These are phyloP conservation scores for Corvus hawaiiensis DNA, from an alignment of 2,113 vertebrate species.

Conservation along the genomic window DNA sequence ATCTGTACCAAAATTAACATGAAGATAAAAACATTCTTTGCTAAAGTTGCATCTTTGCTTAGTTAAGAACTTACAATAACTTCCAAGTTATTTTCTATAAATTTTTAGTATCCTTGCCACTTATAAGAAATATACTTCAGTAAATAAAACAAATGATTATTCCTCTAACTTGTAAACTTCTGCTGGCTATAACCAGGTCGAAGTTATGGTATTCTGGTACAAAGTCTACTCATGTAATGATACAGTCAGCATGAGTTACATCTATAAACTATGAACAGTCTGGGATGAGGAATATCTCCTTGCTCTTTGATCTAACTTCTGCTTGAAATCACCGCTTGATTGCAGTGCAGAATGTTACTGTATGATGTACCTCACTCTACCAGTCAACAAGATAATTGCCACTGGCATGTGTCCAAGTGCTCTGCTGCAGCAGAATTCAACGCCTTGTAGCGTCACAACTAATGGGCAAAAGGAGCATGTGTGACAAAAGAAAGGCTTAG, in stretches of 20 bases:
- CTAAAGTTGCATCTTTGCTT: neutral
- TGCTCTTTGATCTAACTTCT: neutral
- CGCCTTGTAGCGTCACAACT: accelerated
- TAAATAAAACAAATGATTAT: neutral
- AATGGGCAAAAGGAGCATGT: neutral
- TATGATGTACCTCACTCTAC: neutral
- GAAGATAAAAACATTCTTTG: neutral
- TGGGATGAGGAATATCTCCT: neutral
- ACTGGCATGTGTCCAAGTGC: neutral
- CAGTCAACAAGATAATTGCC: neutral
- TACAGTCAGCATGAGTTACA: neutral
- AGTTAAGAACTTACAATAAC: neutral
- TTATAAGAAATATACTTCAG: neutral
- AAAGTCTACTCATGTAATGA: neutral
- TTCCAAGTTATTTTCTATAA: neutral
- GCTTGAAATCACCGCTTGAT: neutral
- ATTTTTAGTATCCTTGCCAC: neutral
- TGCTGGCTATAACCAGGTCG: neutral
- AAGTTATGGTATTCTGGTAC: neutral
- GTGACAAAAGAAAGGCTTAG: neutral
- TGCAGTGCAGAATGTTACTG: neutral
- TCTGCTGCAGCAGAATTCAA: neutral
- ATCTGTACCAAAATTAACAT: neutral
- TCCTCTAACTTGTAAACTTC: neutral
- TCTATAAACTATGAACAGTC: neutral